Conservation (phyloP, 2,888 invertebrate genomes). For the Lymantria dispar region DNA sequence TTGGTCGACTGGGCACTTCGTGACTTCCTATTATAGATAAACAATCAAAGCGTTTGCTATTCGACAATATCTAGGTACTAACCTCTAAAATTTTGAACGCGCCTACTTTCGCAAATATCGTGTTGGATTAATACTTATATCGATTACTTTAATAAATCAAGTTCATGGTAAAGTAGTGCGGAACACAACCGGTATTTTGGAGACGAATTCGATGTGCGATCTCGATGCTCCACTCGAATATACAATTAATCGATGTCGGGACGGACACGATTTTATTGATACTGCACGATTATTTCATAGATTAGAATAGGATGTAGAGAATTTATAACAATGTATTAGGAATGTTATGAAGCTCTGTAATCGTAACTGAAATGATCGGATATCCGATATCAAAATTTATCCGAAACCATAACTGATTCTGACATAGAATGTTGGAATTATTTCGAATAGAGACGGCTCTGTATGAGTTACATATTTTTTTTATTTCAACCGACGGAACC, state of each 20-base stretch:
- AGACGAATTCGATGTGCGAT: slow-evolving; percentile 20
- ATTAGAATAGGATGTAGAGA: neutral
- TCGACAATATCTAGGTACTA: slow-evolving; percentile 3
- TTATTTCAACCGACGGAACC: too few relatives aligned
- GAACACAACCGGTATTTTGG: slow-evolving; percentile 33
- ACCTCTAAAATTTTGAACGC: slow-evolving; percentile 15
- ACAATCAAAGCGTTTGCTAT: slow-evolving; percentile 18
- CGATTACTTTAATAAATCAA: slow-evolving; percentile 47
- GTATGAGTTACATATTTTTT: too few relatives aligned
- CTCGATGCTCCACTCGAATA: slow-evolving; percentile 23
- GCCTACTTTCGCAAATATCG: slow-evolving; percentile 32
- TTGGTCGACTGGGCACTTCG: slow-evolving; percentile 8
- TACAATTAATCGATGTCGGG: slow-evolving; percentile 56
- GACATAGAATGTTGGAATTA: too few relatives aligned
- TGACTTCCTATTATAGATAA: slow-evolving; percentile 20
- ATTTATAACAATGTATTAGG: too few relatives aligned
- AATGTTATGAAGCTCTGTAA: too few relatives aligned
- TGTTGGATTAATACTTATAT: slow-evolving; percentile 32
- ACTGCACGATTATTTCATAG: slow-evolving; percentile 9
- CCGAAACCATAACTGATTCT: too few relatives aligned
- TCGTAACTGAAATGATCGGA: too few relatives aligned
- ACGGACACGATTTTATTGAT: slow-evolving; percentile 19
- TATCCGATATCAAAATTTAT: too few relatives aligned
- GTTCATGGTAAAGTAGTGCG: slow-evolving; percentile 36
- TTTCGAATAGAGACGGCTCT: too few relatives aligned